These are phyloP conservation scores for Melieria omissa DNA, from an alignment of 2,888 invertebrate species.

Conservation along the genomic window DNA sequence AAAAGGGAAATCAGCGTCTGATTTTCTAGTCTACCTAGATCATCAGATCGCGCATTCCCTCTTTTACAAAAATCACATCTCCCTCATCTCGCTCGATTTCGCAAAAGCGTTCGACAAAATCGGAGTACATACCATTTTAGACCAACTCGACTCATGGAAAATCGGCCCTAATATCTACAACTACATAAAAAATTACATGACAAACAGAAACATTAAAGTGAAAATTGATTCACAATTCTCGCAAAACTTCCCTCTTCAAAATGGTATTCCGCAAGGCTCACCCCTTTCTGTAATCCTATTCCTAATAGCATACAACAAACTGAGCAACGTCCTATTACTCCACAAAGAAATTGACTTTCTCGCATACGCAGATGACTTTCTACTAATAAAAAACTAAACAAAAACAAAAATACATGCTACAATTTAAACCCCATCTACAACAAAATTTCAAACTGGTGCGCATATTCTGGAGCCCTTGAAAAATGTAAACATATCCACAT, in stretches of 20 bases:
- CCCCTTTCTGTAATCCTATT: conserved; percentile 34
- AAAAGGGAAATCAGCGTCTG: conserved; percentile 22
- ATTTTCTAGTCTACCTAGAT: background rate
- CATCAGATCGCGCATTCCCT: too few relatives aligned
- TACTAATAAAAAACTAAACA: conserved; percentile 34
- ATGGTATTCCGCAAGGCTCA: conserved; percentile 38
- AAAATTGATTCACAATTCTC: conserved; percentile 15
- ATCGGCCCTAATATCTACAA: conserved; percentile 27
- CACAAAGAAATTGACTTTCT: conserved; percentile 34
- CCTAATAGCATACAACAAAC: conserved; percentile 36
- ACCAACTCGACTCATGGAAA: conserved; percentile 21
- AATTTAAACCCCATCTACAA: conserved; percentile 30
- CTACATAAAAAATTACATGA: conserved; percentile 22
- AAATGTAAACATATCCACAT: conserved; percentile 40
- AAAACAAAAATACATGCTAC: conserved; percentile 28
- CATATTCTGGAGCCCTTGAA: conserved; percentile 34
- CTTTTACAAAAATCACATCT: conserved; percentile 12
- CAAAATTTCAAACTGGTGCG: conserved; percentile 39
- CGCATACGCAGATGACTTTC: conserved; percentile 43
- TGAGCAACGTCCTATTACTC: conserved; percentile 13
- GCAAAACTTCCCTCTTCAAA: conserved; percentile 20
- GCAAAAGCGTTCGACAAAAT: conserved; percentile 42
- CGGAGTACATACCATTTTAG: conserved; percentile 32
- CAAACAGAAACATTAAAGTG: conserved; percentile 28
- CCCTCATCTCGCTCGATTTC: conserved; percentile 37